A percentile compares a stretch with the other conserved stretches of the same genome.
Evolutionary conservation across 2,797 vertebrate species (phyloP).

Genomic region (Eutrigla gurnardus): DNA sequence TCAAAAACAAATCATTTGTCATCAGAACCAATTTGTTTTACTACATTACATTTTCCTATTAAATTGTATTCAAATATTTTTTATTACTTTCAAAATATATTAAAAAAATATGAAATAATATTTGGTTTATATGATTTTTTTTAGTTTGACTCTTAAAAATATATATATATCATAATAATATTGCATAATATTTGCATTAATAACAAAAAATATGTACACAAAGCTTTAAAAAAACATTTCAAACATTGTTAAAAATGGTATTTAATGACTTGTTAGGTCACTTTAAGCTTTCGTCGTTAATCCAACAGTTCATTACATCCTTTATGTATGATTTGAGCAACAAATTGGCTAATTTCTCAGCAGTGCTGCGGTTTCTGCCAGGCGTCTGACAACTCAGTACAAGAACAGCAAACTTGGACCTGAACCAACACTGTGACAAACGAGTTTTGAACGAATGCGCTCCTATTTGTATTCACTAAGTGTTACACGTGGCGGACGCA

Average conservation of each 20-base stretch:
- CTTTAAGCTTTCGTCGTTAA: background rate
- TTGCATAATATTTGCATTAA: too few species aligned
- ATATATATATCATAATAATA: too few species aligned
- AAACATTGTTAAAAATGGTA: background rate
- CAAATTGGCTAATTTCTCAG: background rate
- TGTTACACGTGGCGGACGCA: background rate
- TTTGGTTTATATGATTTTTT: background rate
- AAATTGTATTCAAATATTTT: background rate
- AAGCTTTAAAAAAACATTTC: background rate
- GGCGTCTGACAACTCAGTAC: background rate
- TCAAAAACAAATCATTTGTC: background rate
- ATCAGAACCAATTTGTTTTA: background rate
- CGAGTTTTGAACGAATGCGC: conserved; percentile 4
- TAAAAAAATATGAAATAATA: background rate
- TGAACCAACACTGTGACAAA: conserved; percentile 3
- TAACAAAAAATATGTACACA: background rate
- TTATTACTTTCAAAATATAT: background rate
- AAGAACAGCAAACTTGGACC: background rate
- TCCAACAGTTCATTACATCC: background rate
- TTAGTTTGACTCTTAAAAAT: background rate
- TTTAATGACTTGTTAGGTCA: background rate
- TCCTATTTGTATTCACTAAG: conserved; percentile 11
- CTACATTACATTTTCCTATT: too few species aligned
- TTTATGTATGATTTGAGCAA: background rate
- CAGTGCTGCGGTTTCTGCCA: background rate